phyloP scores from a whole-genome alignment of 1,140 invertebrate species.

The Meloidogyne hapla region DNA sequence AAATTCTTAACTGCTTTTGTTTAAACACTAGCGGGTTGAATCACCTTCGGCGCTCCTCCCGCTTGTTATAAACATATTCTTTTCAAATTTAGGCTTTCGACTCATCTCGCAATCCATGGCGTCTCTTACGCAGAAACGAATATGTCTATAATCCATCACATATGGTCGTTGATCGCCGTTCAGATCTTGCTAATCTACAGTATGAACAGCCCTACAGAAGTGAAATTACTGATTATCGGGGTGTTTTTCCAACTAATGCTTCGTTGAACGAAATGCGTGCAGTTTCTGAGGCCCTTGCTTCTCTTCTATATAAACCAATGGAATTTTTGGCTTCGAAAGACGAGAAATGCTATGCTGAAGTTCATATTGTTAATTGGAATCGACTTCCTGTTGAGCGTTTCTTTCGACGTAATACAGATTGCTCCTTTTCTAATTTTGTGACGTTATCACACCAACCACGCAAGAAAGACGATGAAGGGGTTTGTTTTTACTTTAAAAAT shows the following conservation, averaged over 20 bases:
- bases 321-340: not conserved
- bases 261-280: not conserved
- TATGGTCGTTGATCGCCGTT: conserved; percentile 7
- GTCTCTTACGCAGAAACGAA: conserved; percentile 16
- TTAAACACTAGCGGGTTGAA: too few species aligned
- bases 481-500: not conserved
- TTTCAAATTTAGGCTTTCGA: not conserved
- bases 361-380: not conserved
- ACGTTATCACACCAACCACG: conserved; percentile 12
- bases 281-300: not conserved
- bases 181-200: not conserved
- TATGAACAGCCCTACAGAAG: conserved; percentile 5
- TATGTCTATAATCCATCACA: conserved; percentile 2
- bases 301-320: not conserved
- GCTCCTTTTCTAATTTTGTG: not conserved
- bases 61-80: too few species aligned
- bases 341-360: not conserved
- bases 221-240: not conserved
- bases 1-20: too few species aligned
- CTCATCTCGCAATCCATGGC: conserved; percentile 14
- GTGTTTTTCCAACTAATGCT: not conserved
- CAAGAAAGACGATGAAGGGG: conserved; percentile 11
- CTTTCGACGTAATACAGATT: not conserved
- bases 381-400: conserved; percentile 12
- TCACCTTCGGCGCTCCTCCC: too few species aligned